These are phyloP conservation scores for Ommatoiulus sabulosus DNA, from an alignment of 2,888 invertebrate species.

Conservation along the genomic window DNA sequence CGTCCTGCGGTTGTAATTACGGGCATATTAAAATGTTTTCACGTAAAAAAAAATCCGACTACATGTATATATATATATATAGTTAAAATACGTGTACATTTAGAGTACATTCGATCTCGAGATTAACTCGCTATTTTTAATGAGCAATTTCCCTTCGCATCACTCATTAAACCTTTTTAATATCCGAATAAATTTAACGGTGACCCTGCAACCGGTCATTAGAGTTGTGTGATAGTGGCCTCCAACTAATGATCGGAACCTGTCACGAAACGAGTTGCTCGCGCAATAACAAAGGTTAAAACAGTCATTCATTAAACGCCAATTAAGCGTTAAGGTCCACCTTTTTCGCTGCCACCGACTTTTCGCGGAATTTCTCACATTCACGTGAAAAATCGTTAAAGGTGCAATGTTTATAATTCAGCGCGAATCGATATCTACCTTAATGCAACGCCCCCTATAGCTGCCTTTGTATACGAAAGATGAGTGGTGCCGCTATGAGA, in stretches of 20 bases:
- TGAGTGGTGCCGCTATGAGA: background rate
- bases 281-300: conserved; percentile 17
- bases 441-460: background rate
- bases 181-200: conserved; percentile 26
- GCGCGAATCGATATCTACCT: conserved; percentile 25
- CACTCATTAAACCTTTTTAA: conserved; percentile 30
- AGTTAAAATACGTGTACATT: no score
- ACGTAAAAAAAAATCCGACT: background rate
- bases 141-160: conserved; percentile 17
- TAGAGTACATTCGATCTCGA: background rate
- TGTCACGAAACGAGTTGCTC: background rate
- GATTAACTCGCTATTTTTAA: conserved; percentile 32
- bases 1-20: background rate
- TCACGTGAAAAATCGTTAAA: conserved; percentile 4
- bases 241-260: background rate
- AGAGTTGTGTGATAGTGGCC: background rate
- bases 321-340: background rate
- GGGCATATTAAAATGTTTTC: background rate
- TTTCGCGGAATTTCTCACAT: conserved; percentile 23
- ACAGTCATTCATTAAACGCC: conserved; percentile 11
- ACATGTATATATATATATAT: background rate
- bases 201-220: background rate
- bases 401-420: conserved; percentile 45
- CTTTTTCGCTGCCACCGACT: background rate
- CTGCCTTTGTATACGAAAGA: background rate